phyloP scores from a whole-genome alignment of 2,888 invertebrate species.

The Drosophila dives region DNA sequence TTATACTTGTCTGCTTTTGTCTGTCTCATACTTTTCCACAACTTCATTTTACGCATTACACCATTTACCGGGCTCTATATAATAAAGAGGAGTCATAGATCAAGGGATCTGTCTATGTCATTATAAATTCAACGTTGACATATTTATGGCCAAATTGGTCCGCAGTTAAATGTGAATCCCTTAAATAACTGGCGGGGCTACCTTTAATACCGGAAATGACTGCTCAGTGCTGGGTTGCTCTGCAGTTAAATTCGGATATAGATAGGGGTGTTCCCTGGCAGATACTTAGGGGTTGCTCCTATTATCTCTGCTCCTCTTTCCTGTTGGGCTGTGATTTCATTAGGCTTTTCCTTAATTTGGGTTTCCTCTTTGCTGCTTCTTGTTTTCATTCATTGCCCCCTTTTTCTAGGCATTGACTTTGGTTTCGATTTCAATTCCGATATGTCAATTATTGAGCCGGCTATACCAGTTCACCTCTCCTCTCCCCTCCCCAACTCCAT shows the following conservation, averaged over 20 bases:
- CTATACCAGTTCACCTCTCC: not conserved
- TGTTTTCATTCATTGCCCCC: conserved; percentile 31
- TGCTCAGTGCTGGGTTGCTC: not conserved
- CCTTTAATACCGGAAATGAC: conserved; percentile 33
- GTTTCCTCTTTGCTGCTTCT: not conserved
- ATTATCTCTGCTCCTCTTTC: not conserved
- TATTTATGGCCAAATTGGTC: conserved; percentile 36
- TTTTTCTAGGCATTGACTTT: conserved; percentile 35
- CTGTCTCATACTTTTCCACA: not conserved
- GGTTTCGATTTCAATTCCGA: conserved; percentile 60
- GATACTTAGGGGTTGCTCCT: conserved; percentile 14
- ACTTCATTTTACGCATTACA: not conserved
- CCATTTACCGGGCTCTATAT: not conserved
- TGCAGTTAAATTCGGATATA: not conserved
- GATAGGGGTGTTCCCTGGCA: not conserved
- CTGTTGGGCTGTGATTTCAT: conserved; percentile 24
- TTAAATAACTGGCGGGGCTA: conserved; percentile 63
- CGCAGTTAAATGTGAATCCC: conserved; percentile 14
- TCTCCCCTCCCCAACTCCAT: too few species aligned
- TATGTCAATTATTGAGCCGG: conserved; percentile 59
- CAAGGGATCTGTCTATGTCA: conserved; percentile 17
- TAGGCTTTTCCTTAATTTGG: conserved; percentile 7
- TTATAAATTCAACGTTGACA: conserved; percentile 32
- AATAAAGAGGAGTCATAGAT: conserved; percentile 37
- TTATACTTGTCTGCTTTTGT: not conserved